Percentiles rank a stretch among this genome's conserved stretches.
Conservation (phyloP, 1,140 invertebrate genomes). For the Drosophila triauraria region DNA sequence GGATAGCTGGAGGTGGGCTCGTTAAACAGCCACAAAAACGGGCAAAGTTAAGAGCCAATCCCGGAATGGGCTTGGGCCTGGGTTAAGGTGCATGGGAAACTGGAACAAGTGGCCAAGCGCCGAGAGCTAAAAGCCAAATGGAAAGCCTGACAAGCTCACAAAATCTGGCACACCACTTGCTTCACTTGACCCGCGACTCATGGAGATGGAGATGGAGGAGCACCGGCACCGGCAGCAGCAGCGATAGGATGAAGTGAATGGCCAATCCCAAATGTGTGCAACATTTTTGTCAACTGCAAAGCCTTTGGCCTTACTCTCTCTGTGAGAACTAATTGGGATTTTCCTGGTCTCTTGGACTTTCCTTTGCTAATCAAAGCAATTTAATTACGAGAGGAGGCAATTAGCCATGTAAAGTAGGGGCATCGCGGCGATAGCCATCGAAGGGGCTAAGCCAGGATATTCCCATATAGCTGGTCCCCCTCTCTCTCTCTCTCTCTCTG, state of each 20-base stretch:
- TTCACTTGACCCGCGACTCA: slow-evolving; percentile 64
- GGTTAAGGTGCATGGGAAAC: slow-evolving; percentile 83
- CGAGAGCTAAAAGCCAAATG: slow-evolving; percentile 43
- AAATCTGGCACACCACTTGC: slow-evolving; percentile 81
- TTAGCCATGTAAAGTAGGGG: slow-evolving; percentile 80
- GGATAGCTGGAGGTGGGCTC: slow-evolving; percentile 23
- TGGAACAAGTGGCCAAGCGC: slow-evolving; percentile 72
- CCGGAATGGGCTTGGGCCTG: slow-evolving; percentile 73
- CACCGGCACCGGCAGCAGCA: not conserved
- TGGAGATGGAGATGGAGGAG: slow-evolving; percentile 5
- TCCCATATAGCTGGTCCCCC: slow-evolving; percentile 56
- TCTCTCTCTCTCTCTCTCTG: not conserved
- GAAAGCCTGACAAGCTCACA: slow-evolving; percentile 75
- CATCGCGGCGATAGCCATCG: slow-evolving; percentile 60
- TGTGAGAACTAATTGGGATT: slow-evolving; percentile 71
- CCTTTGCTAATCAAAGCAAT: slow-evolving; percentile 75
- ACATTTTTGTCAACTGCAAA: slow-evolving; percentile 64
- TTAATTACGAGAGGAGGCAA: slow-evolving; percentile 74
- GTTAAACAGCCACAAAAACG: slow-evolving; percentile 40
- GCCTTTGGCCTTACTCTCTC: slow-evolving; percentile 33
- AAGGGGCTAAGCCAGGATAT: slow-evolving; percentile 27
- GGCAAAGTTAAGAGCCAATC: slow-evolving; percentile 44
- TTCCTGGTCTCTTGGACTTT: slow-evolving; percentile 40
- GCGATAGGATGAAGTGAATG: slow-evolving; percentile 59
- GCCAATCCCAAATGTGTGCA: slow-evolving; percentile 61